Base-by-base conservation (phyloP, 2,888 invertebrate species). In the Erebia palarica region DNA sequence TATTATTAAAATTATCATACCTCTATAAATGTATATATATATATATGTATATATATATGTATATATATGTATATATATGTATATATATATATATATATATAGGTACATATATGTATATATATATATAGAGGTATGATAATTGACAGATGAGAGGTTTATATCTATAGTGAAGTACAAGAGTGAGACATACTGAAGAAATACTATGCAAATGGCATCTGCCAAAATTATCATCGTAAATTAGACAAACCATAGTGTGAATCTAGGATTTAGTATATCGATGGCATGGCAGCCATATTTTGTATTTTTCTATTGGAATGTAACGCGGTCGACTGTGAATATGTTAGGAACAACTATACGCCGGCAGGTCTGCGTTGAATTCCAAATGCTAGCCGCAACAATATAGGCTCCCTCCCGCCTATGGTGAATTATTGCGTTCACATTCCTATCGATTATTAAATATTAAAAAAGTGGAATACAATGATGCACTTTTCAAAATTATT, bases 221-320 rank as follows among this genome's bases (percentile, higher is more conserved):
- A 21, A 21, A 21, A 21, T 21, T 21, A 21, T 21, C 21, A 21
- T 21, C 21, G 1, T 21, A 21, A 21, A 21, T 21, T 21, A 21
- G 21, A 21, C 21, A 21, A 21, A 21, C 3, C 21, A 1, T 21
- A 27, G 27, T 27, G 27, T 27, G 27, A 7, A 16, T 53, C 9
- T 57, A 21, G 18, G 13, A 13, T 8, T 14, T 8, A 5, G 44
- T 61, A 49, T 63, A 49, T 73, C 71, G 36, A 64, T 59, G 59
- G 51, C 11, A 27, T n/a, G 16, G 53, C 16, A 47, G 47, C 47
- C 59, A 65, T 72, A 68, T 65, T 55, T 66, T 47, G 21, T 65
- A 57, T 58, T 69, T 65, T 65, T 72, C 47, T 65, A 65, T 68
- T 59, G 59, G n/a, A 65, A 68, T 53, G 68, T 60, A 53, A 66